Conservation (phyloP, 2,113 vertebrate species). For the Ranitomeya variabilis region DNA sequence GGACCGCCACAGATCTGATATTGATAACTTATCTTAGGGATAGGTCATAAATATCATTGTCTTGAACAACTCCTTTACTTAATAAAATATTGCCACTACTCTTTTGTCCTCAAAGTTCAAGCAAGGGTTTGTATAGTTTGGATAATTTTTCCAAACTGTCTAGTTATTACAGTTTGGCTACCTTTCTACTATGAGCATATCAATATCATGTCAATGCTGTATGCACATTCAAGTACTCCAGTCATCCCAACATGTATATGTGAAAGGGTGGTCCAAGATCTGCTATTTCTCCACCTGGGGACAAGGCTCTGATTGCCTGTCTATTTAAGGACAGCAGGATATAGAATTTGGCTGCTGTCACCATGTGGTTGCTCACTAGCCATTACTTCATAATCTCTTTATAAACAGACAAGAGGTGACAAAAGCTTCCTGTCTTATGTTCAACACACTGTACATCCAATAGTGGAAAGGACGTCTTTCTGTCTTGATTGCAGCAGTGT, state of each 20-base stretch:
- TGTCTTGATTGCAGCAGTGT: background rate
- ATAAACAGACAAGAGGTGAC: constrained; percentile 34
- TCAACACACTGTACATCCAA: background rate
- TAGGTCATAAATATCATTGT: too few relatives aligned
- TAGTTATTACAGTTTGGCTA: background rate
- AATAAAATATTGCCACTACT: background rate
- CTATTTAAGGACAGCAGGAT: constrained; percentile 44
- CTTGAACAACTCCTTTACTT: background rate
- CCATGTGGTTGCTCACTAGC: constrained; percentile 16
- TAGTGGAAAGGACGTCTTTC: background rate
- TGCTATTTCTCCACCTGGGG: constrained; percentile 10
- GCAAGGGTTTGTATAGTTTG: background rate
- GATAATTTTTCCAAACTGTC: too few relatives aligned
- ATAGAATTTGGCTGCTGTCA: constrained; percentile 7
- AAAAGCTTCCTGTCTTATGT: constrained; percentile 11
- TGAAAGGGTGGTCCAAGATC: constrained; percentile 16
- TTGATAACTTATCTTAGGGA: too few relatives aligned
- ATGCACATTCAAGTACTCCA: background rate
- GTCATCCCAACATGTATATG: constrained; percentile 18
- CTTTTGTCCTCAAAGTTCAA: background rate
- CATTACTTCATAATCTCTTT: constrained; percentile 43
- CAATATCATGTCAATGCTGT: background rate
- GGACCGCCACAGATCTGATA: too few relatives aligned
- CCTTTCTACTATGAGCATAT: background rate
- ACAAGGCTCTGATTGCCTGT: constrained; percentile 7